Evolutionary conservation across 2,113 vertebrate species (phyloP).

Genomic region (Calonectris borealis): DNA sequence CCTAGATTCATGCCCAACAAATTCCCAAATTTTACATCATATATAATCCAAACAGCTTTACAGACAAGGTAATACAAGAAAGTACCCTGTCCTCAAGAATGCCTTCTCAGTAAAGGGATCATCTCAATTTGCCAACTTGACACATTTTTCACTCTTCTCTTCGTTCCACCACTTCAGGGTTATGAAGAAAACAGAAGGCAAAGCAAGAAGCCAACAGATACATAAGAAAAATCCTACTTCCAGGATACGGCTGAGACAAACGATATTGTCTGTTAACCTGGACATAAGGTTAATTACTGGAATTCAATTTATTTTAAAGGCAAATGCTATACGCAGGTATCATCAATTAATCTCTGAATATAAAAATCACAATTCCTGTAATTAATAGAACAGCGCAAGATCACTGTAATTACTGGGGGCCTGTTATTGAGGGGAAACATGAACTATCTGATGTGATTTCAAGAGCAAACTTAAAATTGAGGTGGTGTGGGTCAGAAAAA

Average conservation of each 20-base stretch:
- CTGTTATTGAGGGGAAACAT: background rate
- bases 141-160: background rate
- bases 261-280: constrained; percentile 5
- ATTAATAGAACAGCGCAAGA: constrained; percentile 48
- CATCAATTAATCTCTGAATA: constrained; percentile 51
- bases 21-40: background rate
- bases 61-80: background rate
- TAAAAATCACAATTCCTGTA: constrained; percentile 42
- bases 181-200: background rate
- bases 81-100: background rate
- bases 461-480: constrained; percentile 23
- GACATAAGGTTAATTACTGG: constrained; percentile 28
- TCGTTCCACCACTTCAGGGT: background rate
- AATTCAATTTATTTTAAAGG: constrained; percentile 24
- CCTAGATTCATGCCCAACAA: background rate
- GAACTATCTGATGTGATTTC: constrained; percentile 21
- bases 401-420: constrained; percentile 40
- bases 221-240: background rate
- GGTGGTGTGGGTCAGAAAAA: background rate
- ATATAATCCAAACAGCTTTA: background rate
- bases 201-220: background rate
- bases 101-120: background rate
- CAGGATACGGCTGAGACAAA: background rate
- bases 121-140: background rate
- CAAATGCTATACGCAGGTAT: constrained; percentile 7